A percentile compares a stretch with the other conserved stretches of the same genome.
Evolutionary conservation across 2,797 vertebrate genomes (phyloP).

Genomic region (Myoxocephalus aenaeus): DNA sequence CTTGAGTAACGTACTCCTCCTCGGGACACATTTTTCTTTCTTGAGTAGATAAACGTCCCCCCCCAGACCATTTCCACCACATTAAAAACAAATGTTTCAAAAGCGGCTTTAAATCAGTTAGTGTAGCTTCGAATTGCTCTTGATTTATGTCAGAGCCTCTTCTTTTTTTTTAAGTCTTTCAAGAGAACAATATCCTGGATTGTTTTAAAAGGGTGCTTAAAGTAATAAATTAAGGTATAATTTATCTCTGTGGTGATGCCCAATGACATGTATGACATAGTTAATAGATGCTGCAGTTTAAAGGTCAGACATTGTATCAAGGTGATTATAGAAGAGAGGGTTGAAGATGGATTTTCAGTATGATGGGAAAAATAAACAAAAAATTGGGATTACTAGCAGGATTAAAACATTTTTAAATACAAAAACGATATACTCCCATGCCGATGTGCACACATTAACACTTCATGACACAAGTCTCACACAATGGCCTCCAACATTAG

Average conservation of each 20-base stretch:
- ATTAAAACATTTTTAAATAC: neutral
- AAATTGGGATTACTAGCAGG: neutral
- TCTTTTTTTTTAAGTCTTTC: neutral
- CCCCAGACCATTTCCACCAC: neutral
- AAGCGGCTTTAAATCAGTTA: neutral
- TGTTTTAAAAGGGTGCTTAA: neutral
- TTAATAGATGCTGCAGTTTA: neutral
- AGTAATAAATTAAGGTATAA: conserved; percentile 1
- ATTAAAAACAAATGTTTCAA: neutral
- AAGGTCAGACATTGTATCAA: neutral
- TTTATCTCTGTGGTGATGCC: conserved; percentile 11
- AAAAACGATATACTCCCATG: neutral
- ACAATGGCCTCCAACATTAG: neutral
- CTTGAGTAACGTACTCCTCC: conserved; percentile 18
- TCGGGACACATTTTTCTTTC: conserved; percentile 18
- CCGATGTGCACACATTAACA: neutral
- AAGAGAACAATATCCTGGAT: neutral
- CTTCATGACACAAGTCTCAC: neutral
- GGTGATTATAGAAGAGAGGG: neutral
- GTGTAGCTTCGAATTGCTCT: neutral
- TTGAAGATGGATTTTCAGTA: neutral
- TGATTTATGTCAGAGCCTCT: neutral
- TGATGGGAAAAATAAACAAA: neutral
- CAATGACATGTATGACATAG: neutral
- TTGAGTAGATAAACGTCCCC: neutral